Evolutionary conservation across 2,797 vertebrate species (phyloP).

Genomic region (Poeciliopsis infans): DNA sequence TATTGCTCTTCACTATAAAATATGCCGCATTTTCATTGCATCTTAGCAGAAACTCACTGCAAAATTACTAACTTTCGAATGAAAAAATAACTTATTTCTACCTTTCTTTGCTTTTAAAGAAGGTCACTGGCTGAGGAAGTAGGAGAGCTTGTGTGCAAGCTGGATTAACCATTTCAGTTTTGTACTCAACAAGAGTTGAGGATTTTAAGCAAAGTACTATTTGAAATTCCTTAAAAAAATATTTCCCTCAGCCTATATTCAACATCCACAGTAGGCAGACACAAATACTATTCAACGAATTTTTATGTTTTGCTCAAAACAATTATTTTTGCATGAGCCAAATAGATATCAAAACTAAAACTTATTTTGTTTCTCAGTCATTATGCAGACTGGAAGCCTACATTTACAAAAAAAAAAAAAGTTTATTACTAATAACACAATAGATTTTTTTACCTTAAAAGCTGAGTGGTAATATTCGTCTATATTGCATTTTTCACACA

Average conservation of each 20-base stretch:
- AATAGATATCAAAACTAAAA: neutral
- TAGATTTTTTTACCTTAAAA: no score
- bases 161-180: neutral
- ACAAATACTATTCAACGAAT: neutral
- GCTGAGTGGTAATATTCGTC: no score
- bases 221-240: neutral
- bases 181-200: neutral
- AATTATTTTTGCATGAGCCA: neutral
- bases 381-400: neutral
- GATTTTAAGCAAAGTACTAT: neutral
- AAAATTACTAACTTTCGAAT: conserved; percentile 23
- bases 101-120: neutral
- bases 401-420: neutral
- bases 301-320: neutral
- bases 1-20: conserved; percentile 12
- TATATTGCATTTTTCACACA: neutral
- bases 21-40: conserved; percentile 24
- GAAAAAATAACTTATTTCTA: neutral
- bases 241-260: neutral
- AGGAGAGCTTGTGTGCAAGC: neutral
- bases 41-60: conserved; percentile 3
- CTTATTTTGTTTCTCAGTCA: neutral
- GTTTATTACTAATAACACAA: no score
- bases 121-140: neutral
- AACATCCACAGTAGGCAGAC: neutral